Base-by-base conservation (phyloP, 2,113 vertebrate species). In the Nyctereutes procyonoides region DNA sequence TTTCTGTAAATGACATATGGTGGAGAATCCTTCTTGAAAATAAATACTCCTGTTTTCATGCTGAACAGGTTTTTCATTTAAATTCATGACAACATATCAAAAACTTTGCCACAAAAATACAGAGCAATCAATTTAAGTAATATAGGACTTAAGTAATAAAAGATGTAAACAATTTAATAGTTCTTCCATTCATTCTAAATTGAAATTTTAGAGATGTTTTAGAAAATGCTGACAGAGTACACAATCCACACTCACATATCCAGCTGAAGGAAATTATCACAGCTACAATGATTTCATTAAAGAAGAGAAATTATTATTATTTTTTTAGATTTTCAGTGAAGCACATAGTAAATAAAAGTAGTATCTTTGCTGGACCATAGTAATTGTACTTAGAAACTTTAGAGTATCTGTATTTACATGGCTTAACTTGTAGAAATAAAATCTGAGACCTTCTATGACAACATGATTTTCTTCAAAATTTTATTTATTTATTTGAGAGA, bases 1-100 rank as follows among this genome's bases (percentile, higher is more conserved):
- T 88, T n/a, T 81, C 74, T 86, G 14, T 91, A 98, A 96, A 96
- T 97, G 2, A 65, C 84, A 88, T 60, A 38, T 80, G 9, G 12
- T 85, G 16, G 2, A 92, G 26, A 91, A 94, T 90, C 51, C 0
- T 85, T 96, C 87, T 92, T 95, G 32, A 96, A 85, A 81, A 79
- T 56, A 95, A 96, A 14, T 48, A 15, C 10, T 71, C n/a, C 35
- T 92, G 30, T 73, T 84, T 96, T 77, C 19, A 95, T 93, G 53
- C 9, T 67, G 63, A 96, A 76, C 11, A 90, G 5, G 0, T 73
- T 96, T 81, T 84, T 56, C 0, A 89, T 95, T 97, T 93, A 83
- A 95, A 90, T 93, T 88, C 32, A 71, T 1, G 9, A 74, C 2
- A 94, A 30, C 28, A 7, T 69, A 88, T 76, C 13, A 96, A 53